A percentile compares a stretch with the other conserved stretches of the same genome.
Conservation (phyloP, 2,888 invertebrate species). For the Quadroppia sp. region DNA sequence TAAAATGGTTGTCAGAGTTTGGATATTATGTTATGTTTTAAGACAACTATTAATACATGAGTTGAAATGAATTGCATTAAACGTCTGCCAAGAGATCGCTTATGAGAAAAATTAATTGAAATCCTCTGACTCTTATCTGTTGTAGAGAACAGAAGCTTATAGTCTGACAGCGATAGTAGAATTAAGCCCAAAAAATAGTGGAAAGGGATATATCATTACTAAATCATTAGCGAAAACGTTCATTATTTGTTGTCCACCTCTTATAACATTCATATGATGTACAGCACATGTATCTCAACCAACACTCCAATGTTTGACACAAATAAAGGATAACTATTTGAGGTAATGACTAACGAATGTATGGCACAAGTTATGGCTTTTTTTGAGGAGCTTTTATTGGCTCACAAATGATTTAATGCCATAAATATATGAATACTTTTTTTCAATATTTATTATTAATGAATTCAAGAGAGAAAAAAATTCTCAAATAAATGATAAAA, state of each 20-base stretch:
- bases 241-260: neutral
- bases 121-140: neutral
- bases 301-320: neutral
- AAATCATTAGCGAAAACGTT: neutral
- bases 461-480: neutral
- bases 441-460: neutral
- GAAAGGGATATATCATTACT: neutral
- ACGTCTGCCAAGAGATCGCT: neutral
- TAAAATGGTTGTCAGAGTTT: neutral
- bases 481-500: neutral
- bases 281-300: neutral
- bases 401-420: neutral
- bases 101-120: slow-evolving; percentile 18
- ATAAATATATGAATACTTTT: neutral
- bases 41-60: neutral
- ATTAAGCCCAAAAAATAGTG: neutral
- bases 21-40: neutral
- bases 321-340: neutral
- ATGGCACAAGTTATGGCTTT: too few relatives aligned
- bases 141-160: neutral
- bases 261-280: neutral
- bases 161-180: neutral
- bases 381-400: too few relatives aligned
- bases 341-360: too few relatives aligned
- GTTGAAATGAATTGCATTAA: neutral